Percentiles rank a stretch among this genome's conserved stretches.
Conservation (phyloP, 2,113 vertebrate species). For the Trogon surrucura region DNA sequence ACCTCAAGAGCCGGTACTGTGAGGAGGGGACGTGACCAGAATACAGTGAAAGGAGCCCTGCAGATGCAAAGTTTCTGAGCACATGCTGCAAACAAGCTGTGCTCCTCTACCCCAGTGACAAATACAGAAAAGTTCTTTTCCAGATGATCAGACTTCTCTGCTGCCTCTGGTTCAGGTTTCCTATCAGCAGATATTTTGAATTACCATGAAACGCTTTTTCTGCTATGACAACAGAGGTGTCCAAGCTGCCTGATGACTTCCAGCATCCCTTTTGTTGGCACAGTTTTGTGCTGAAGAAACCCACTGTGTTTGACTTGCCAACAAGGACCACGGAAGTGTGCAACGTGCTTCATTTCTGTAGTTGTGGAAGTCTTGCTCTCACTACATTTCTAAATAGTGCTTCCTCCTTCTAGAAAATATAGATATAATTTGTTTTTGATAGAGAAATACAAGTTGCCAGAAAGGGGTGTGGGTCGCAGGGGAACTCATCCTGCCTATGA, state of each 20-base stretch:
- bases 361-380: not conserved
- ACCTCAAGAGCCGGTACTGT: slow-evolving; percentile 7
- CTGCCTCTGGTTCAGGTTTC: not conserved
- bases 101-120: not conserved
- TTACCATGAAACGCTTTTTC: not conserved
- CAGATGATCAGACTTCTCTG: not conserved
- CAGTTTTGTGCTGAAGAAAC: not conserved
- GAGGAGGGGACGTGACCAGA: not conserved
- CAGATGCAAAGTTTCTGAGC: not conserved
- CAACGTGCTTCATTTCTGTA: not conserved
- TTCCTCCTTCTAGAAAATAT: not conserved
- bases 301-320: rapidly evolving
- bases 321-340: not conserved
- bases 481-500: not conserved
- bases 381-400: not conserved
- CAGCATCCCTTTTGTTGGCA: not conserved
- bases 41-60: not conserved
- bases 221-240: not conserved
- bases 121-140: not conserved
- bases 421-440: not conserved
- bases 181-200: not conserved
- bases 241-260: not conserved
- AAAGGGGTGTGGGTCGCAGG: not conserved
- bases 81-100: not conserved
- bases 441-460: not conserved